Conservation (phyloP, 2,888 invertebrate species). For the Gonocerus acuteangulatus region DNA sequence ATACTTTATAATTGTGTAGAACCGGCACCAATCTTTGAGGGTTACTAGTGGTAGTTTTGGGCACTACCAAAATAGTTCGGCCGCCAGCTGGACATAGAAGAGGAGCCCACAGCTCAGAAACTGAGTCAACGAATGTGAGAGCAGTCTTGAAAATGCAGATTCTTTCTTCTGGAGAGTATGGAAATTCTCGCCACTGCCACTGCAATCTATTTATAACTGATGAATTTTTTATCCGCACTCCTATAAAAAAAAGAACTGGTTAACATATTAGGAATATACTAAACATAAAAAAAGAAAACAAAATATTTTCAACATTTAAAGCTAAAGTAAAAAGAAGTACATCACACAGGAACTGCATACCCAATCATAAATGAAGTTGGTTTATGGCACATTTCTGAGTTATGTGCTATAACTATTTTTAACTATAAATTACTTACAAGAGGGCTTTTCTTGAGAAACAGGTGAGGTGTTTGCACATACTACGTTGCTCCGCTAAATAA, state of each 20-base stretch:
- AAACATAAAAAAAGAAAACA: neutral
- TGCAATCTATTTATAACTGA: slow-evolving; percentile 72
- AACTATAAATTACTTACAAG: too few species aligned
- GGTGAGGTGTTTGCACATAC: too few species aligned
- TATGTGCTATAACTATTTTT: too few species aligned
- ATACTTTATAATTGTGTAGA: slow-evolving; percentile 62
- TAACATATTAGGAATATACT: neutral
- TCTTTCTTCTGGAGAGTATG: slow-evolving; percentile 59
- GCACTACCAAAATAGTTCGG: slow-evolving; percentile 62
- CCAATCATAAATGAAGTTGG: too few species aligned
- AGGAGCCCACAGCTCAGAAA: slow-evolving; percentile 81
- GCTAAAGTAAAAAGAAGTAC: neutral
- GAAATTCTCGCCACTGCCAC: slow-evolving; percentile 82
- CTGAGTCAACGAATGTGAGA: slow-evolving; percentile 82
- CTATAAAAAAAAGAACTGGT: slow-evolving; percentile 44
- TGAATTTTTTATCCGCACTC: slow-evolving; percentile 70
- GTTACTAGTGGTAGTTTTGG: slow-evolving; percentile 65
- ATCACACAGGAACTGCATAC: too few species aligned
- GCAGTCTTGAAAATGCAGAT: slow-evolving; percentile 83
- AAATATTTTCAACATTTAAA: neutral
- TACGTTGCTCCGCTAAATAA: too few species aligned
- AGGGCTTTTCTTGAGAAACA: too few species aligned
- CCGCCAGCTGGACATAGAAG: slow-evolving; percentile 56
- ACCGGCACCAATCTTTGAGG: slow-evolving; percentile 64
- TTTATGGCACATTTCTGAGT: too few species aligned